Evolutionary conservation across 92 coral and sea anemone species (phyloP), one percentile per base, ranked within the genome.

Genomic region (Siderastrea radians): DNA sequence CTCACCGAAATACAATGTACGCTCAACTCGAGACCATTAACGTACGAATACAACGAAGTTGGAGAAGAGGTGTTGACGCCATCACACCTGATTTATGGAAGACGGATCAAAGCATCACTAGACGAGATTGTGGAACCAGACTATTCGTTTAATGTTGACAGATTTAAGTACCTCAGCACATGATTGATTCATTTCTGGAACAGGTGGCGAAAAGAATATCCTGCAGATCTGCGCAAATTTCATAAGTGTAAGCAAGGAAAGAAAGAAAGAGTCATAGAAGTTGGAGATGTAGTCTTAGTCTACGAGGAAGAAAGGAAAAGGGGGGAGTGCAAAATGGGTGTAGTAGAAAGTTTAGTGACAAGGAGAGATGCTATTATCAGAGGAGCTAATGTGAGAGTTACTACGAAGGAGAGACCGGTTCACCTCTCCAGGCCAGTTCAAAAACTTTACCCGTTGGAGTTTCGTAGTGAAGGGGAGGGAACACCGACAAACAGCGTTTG

Each of bases 51-150:
- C 65, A 49, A 76, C 26, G 65, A 16, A 52, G 17, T 48, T 38
- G 81, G 65, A 13, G 80, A 76, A 16, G 80, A 76, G 80, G 64
- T 14, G 9, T 76, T 76, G 45, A 76, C 80, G 5, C 80, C 80
- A 50, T 76, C 80, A 53, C 80, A 76, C 65, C 19, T 76, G 38
- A 76, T 76, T 52, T 49, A 50, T 49, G 80, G 80, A 12, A 50
- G 80, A 50, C 80, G 80, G 3, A 55, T 76, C 38, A 51, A 46
- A 9, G 11, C 47, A 38, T 10, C 50, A 15, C 81, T 38, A 0
- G 81, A 76, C 58, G 81, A 76, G 9, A 54, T 13, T 47, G 81
- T 54, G 10, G 81, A 76, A 76, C 61, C 61, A 57, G 8, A 57
- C 61, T 7, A 57, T 57, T 7, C 61, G 11, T 8, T 57, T 57